Evolutionary conservation across 2,113 vertebrate species (phyloP).

Genomic region (Tachycineta bicolor): DNA sequence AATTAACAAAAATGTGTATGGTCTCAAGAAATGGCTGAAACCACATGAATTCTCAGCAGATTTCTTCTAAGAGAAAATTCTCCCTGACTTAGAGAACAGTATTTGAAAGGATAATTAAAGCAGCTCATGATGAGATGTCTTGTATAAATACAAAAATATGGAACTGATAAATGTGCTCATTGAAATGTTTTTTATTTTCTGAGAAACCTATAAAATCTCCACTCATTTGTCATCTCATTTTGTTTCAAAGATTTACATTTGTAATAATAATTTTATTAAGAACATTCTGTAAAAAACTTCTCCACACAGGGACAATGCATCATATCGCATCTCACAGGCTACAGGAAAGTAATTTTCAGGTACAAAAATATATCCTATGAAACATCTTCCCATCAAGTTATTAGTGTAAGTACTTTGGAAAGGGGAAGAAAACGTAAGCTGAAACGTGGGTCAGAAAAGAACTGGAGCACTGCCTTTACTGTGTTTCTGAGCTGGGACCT

Average conservation of each 20-base stretch:
- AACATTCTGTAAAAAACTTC: background rate
- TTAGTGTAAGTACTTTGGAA: background rate
- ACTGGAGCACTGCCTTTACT: background rate
- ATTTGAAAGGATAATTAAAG: conserved; percentile 7
- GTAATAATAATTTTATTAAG: background rate
- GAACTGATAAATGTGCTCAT: background rate
- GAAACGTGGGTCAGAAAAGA: background rate
- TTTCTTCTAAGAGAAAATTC: background rate
- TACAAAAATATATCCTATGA: background rate
- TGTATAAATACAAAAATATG: background rate
- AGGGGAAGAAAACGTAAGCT: background rate
- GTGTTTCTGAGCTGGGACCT: background rate
- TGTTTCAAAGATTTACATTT: background rate
- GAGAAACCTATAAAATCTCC: background rate
- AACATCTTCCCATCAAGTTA: background rate
- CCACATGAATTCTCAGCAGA: background rate
- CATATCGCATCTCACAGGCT: background rate
- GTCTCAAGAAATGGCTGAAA: background rate
- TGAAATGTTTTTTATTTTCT: background rate
- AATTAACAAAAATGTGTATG: background rate
- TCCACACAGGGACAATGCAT: background rate
- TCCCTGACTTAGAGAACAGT: background rate
- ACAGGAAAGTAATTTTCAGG: background rate
- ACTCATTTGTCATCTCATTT: background rate
- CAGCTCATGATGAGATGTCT: background rate